Percentiles rank a stretch among this genome's conserved stretches.
Conservation (phyloP, 2,113 vertebrate species). For the Gopherus evgoodei region DNA sequence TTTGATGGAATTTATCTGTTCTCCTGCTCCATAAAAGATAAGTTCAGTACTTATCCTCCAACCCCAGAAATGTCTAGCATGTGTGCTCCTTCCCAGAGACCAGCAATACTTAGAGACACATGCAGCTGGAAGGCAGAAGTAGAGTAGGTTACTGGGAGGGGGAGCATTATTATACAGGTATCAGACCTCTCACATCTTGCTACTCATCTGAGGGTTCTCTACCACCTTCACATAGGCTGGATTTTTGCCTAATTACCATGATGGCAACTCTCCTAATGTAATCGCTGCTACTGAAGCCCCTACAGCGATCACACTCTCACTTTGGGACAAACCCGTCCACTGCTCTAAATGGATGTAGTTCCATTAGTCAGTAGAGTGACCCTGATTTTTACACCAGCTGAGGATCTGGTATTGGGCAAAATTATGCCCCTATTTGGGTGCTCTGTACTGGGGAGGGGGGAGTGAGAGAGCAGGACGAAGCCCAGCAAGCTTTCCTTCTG, state of each 20-base stretch:
- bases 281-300: not conserved
- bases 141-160: slow-evolving; percentile 1
- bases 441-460: not conserved
- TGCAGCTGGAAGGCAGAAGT: slow-evolving; percentile 42
- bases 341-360: not conserved
- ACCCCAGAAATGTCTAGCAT: not conserved
- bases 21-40: slow-evolving; percentile 65
- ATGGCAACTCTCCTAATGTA: slow-evolving; percentile 37
- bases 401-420: not conserved
- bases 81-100: slow-evolving; percentile 19
- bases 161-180: slow-evolving; percentile 44
- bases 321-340: not conserved
- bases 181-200: slow-evolving; percentile 45
- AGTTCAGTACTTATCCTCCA: slow-evolving; percentile 68
- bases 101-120: accelerated
- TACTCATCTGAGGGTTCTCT: accelerated
- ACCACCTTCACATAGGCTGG: not conserved
- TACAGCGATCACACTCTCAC: not conserved
- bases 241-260: not conserved
- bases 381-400: not conserved
- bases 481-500: not conserved
- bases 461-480: not conserved
- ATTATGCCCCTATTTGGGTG: not conserved
- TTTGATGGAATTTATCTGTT: slow-evolving; percentile 68
- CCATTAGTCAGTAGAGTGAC: not conserved